Percentiles rank a stretch among this genome's conserved stretches.
phyloP scores from a whole-genome alignment of 1,140 invertebrate genomes.

The Drosophila asahinai region DNA sequence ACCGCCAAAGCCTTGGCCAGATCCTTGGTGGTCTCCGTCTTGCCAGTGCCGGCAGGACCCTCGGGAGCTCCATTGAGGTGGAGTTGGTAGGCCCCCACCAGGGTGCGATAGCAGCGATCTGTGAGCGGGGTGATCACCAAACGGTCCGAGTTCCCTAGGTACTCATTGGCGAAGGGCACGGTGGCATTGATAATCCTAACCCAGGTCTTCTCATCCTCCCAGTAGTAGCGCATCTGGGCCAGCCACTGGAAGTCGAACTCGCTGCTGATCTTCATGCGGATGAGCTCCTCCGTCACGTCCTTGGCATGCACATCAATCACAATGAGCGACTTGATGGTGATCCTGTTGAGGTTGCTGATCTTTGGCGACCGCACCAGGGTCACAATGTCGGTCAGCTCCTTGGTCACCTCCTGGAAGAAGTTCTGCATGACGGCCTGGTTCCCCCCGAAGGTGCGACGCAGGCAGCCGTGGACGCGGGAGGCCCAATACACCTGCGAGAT shows the following conservation, averaged over 20 bases:
- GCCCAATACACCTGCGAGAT: constrained; percentile 97
- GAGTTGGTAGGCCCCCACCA: constrained; percentile 94
- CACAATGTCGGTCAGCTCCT: constrained; percentile 89
- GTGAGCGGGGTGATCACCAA: constrained; percentile 94
- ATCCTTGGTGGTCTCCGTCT: constrained; percentile 96
- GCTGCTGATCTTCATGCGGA: constrained; percentile 88
- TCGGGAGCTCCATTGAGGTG: constrained; percentile 95
- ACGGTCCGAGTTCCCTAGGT: constrained; percentile 92
- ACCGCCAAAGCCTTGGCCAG: constrained; percentile 95
- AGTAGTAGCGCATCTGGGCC: constrained; percentile 96
- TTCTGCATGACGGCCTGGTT: constrained; percentile 86
- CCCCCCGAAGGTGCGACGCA: constrained; percentile 86
- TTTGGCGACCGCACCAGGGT: constrained; percentile 87
- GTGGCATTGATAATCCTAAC: constrained; percentile 96
- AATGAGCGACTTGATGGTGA: constrained; percentile 94
- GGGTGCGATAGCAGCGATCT: constrained; percentile 93
- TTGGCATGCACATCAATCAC: constrained; percentile 96
- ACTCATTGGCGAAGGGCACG: constrained; percentile 95
- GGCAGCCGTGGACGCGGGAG: constrained; percentile 89
- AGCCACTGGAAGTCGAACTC: constrained; percentile 97
- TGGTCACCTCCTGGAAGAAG: constrained; percentile 86
- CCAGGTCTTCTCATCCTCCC: constrained; percentile 91
- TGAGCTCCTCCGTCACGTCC: constrained; percentile 93
- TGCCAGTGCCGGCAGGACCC: constrained; percentile 95
- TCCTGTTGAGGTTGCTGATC: constrained; percentile 88